Evolutionary conservation across 1,140 invertebrate species (phyloP).

Genomic region (Idris sp.): DNA sequence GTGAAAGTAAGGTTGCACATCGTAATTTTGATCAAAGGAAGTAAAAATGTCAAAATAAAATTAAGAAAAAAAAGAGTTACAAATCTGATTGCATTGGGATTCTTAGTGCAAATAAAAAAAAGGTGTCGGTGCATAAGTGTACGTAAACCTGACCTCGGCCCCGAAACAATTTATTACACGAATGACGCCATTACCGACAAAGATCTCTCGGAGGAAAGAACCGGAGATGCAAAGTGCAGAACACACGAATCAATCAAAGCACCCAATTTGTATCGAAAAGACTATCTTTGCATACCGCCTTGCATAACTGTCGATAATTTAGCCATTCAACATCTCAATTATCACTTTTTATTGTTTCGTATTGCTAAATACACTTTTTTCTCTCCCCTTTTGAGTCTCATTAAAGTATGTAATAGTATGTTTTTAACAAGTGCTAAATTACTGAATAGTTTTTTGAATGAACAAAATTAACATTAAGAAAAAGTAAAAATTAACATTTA

Average conservation of each 20-base stretch:
- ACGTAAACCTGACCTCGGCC: constrained; percentile 60
- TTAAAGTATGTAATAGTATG: too few species aligned
- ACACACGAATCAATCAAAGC: constrained; percentile 46
- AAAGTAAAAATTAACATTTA: too few species aligned
- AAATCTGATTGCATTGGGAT: constrained; percentile 46
- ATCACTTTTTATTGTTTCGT: constrained; percentile 16
- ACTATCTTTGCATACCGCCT: constrained; percentile 30
- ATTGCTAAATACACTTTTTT: too few species aligned
- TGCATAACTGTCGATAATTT: constrained; percentile 48
- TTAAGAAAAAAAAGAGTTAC: constrained; percentile 23
- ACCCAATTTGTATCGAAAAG: constrained; percentile 49
- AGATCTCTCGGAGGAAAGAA: constrained; percentile 40
- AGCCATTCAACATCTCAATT: constrained; percentile 56
- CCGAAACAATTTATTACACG: constrained; percentile 66
- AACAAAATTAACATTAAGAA: too few species aligned
- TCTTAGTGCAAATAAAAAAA: constrained; percentile 42
- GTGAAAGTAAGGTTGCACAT: constrained; percentile 34
- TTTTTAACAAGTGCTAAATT: too few species aligned
- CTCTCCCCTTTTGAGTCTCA: not conserved
- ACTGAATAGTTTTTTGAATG: too few species aligned
- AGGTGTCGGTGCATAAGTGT: constrained; percentile 48
- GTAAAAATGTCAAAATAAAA: constrained; percentile 37
- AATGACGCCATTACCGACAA: constrained; percentile 49
- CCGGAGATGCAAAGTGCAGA: constrained; percentile 34
- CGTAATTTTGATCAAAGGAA: constrained; percentile 27